Evolutionary conservation across 2,113 vertebrate genomes (phyloP).

Genomic region (Ochotona princeps): DNA sequence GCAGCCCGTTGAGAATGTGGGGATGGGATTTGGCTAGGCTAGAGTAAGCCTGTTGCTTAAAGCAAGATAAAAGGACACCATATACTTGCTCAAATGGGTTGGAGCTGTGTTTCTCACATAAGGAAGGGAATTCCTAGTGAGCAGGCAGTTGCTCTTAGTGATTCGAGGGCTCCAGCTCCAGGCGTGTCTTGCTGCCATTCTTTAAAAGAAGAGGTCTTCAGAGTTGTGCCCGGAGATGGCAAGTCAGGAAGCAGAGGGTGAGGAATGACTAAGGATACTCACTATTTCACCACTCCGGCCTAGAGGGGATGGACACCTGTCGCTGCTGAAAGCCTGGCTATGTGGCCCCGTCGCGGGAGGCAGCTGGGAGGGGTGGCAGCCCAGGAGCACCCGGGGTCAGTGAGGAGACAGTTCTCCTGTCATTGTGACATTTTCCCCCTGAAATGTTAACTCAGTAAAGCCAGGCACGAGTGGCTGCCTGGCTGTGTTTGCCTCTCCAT

Average conservation of each 20-base stretch:
- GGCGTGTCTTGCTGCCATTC: background rate
- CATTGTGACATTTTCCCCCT: background rate
- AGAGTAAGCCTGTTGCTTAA: background rate
- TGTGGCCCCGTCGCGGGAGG: background rate
- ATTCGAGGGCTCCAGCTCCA: background rate
- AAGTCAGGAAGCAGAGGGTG: background rate
- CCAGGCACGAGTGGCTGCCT: background rate
- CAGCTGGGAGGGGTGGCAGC: background rate
- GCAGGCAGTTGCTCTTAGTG: background rate
- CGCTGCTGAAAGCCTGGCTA: background rate
- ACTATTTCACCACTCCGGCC: background rate
- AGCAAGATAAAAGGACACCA: background rate
- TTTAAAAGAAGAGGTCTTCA: background rate
- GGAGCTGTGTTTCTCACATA: background rate
- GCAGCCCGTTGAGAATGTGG: background rate
- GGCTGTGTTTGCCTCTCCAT: background rate
- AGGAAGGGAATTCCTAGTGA: background rate
- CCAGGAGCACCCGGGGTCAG: too few species aligned
- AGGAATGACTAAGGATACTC: background rate
- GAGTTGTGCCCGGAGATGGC: background rate
- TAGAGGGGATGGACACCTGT: background rate
- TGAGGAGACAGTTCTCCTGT: too few species aligned
- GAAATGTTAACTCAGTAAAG: conserved; percentile 21
- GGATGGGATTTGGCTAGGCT: background rate
- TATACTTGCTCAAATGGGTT: background rate